Conservation (phyloP, 2,888 invertebrate genomes). For the Spodoptera picta region DNA sequence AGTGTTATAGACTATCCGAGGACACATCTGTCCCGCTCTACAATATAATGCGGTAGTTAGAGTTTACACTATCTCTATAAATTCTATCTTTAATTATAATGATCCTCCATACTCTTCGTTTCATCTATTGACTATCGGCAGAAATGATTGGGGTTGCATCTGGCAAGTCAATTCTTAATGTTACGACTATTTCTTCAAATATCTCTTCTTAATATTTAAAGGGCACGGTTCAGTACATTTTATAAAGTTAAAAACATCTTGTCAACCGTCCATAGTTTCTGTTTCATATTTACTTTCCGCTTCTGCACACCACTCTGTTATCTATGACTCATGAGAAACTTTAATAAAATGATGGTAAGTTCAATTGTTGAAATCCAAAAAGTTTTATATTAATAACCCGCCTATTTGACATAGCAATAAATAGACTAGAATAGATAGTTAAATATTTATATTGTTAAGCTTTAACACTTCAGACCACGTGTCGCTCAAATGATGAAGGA, state of each 20-base stretch:
- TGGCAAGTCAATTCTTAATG: constrained; percentile 68
- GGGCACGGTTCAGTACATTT: constrained; percentile 63
- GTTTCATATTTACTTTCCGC: constrained; percentile 56
- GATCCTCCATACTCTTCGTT: constrained; percentile 43
- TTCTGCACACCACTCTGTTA: constrained; percentile 55
- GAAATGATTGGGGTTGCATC: constrained; percentile 43
- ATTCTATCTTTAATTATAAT: constrained; percentile 56
- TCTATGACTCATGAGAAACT: constrained; percentile 47
- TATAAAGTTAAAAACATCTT: constrained; percentile 62
- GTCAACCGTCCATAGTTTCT: constrained; percentile 75
- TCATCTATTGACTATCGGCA: constrained; percentile 39
- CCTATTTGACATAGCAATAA: constrained; percentile 88
- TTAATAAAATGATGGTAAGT: constrained; percentile 61
- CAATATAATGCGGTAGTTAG: constrained; percentile 67
- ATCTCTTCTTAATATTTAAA: constrained; percentile 42
- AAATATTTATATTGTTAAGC: constrained; percentile 80
- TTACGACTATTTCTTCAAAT: constrained; percentile 51
- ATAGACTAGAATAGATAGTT: constrained; percentile 86
- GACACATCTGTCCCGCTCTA: constrained; percentile 79
- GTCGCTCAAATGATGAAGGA: constrained; percentile 67
- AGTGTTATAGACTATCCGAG: constrained; percentile 48
- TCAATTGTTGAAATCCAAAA: constrained; percentile 78
- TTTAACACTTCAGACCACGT: constrained; percentile 71
- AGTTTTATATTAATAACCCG: constrained; percentile 84
- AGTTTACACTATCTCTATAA: constrained; percentile 72